Percentiles rank a stretch among this genome's conserved stretches.
These are phyloP conservation scores for Tetragnatha montana DNA, from an alignment of 2,888 invertebrate genomes.

Conservation along the genomic window DNA sequence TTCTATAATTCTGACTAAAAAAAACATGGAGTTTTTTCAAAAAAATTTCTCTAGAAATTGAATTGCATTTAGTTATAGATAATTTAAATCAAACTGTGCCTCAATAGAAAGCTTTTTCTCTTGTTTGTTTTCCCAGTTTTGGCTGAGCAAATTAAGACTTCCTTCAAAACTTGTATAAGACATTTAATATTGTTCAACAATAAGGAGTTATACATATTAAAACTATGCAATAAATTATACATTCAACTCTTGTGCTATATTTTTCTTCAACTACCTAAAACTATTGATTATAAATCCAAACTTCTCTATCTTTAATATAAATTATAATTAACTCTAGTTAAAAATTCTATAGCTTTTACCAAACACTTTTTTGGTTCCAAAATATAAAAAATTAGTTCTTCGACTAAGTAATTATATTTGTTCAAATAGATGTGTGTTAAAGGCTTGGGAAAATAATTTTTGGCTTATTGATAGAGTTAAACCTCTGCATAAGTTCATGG, in stretches of 20 bases:
- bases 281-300: not conserved
- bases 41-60: constrained; percentile 8
- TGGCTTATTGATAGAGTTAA: too few species aligned
- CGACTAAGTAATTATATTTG: too few species aligned
- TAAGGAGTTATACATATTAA: not conserved
- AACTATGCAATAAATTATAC: constrained; percentile 52
- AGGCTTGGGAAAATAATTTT: too few species aligned
- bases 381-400: not conserved
- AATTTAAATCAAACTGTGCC: constrained; percentile 11
- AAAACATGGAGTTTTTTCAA: constrained; percentile 11
- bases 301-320: not conserved
- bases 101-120: constrained; percentile 14
- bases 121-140: constrained; percentile 7
- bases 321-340: not conserved
- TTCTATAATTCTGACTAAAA: constrained; percentile 61
- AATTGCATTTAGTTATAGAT: constrained; percentile 11
- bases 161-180: not conserved
- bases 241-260: constrained; percentile 21
- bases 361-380: not conserved
- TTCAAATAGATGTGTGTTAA: too few species aligned
- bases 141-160: not conserved
- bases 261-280: constrained; percentile 1
- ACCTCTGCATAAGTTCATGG: too few species aligned
- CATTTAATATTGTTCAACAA: not conserved
- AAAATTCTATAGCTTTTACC: not conserved